Evolutionary conservation across 1,140 invertebrate species (phyloP).

Genomic region (Helicoverpa zea): DNA sequence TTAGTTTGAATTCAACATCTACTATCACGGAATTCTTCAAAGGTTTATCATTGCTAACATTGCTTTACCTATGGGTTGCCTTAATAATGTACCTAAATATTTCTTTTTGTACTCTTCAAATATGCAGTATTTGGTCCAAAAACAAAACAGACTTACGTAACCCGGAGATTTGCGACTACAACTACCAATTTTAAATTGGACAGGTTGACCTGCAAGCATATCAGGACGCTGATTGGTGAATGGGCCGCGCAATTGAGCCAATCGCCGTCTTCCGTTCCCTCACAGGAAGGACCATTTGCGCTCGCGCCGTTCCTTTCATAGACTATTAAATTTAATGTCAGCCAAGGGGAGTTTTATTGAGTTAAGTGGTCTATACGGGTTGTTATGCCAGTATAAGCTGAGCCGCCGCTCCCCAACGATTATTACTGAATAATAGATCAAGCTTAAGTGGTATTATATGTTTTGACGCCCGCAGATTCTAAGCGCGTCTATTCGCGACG

Average conservation of each 20-base stretch:
- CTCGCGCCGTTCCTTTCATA: conserved; percentile 75
- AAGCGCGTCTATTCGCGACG: conserved; percentile 72
- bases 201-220: conserved; percentile 50
- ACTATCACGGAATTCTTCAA: too few species aligned
- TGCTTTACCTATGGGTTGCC: too few species aligned
- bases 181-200: conserved; percentile 56
- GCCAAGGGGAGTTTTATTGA: conserved; percentile 83
- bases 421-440: conserved; percentile 55
- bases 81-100: not conserved
- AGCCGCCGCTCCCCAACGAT: conserved; percentile 60
- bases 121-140: not conserved
- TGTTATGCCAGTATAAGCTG: conserved; percentile 61
- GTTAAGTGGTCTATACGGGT: conserved; percentile 83
- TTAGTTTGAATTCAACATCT: too few species aligned
- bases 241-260: conserved; percentile 81
- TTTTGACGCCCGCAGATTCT: conserved; percentile 76
- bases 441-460: conserved; percentile 62
- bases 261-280: conserved; percentile 82
- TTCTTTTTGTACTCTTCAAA: not conserved
- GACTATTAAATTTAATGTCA: conserved; percentile 82
- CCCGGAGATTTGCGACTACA: conserved; percentile 39
- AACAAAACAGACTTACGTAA: conserved; percentile 35
- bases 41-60: too few species aligned
- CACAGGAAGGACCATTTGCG: conserved; percentile 82
- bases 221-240: conserved; percentile 83